Evolutionary conservation across 2,888 invertebrate genomes (phyloP), one percentile per base, ranked within the genome.

Genomic region (Enchytraeus crypticus): DNA sequence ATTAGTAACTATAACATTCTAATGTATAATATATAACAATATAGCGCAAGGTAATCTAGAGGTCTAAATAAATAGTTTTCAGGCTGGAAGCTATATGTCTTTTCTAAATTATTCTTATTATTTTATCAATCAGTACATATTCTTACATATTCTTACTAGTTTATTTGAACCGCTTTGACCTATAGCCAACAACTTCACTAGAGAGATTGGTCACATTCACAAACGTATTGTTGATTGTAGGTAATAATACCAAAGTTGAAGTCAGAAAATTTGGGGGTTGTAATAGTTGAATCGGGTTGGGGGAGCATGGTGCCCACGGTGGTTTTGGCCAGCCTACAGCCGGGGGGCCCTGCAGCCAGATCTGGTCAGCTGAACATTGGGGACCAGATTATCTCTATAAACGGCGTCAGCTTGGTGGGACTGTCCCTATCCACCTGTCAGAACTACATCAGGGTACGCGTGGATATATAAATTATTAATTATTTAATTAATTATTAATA

Each of bases 261-360:
- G 79, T 95, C 96, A 26, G 98, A 99, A 82, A 92, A 95, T 69
- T 83, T 99, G 51, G 98, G 98, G 30, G 92, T 99, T 67, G 97
- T 98, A 57, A 95, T 98, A 73, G 98, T 99, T 65, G 98, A 99
- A 81, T 96, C 96, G 0, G 98, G 98, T 49, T 99, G 98, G 98
- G 98, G 98, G 34, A 96, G 96, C 51, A 97, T 99, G 97, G 83
- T 99, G 71, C 98, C 98, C 30, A 99, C 98, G 0, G 97, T 98
- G 53, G 98, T 99, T 57, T 92, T 99, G 73, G 98, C 98, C 57
- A 98, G 98, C 82, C 84, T 99, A 71, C 91, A 92, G 70, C 96
- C 97, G 14, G 87, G 89, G 2, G 97, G 97, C 3, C 95, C 98
- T 2, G 97, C 98, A 4, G 96, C 98, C 0, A 84, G 97, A 29